Conservation (phyloP, 2,797 vertebrate species). For the Pteropus rufus region DNA sequence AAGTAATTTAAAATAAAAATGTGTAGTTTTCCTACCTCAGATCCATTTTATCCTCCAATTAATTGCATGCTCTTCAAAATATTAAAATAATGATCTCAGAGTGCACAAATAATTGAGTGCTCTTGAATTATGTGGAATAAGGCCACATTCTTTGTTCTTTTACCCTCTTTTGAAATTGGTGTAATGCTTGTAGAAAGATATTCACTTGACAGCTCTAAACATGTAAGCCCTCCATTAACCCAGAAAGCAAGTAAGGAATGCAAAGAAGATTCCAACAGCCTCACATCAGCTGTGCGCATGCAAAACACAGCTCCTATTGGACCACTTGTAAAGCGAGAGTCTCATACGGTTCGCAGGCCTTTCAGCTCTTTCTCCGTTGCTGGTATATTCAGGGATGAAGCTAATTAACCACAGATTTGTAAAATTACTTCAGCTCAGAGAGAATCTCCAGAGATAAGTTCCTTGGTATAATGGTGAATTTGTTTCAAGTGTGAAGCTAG, state of each 20-base stretch:
- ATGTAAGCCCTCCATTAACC: slow-evolving; percentile 70
- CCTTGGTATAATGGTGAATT: slow-evolving; percentile 11
- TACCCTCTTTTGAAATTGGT: slow-evolving; percentile 47
- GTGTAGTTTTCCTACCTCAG: slow-evolving; percentile 25
- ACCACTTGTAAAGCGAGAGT: not conserved
- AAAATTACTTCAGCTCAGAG: slow-evolving; percentile 57
- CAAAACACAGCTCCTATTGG: not conserved
- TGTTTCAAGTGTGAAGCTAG: not conserved
- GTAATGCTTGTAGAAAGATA: slow-evolving; percentile 38
- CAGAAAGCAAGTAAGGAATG: slow-evolving; percentile 56
- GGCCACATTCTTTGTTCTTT: slow-evolving; percentile 63
- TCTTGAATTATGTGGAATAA: slow-evolving; percentile 45
- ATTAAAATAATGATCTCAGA: slow-evolving; percentile 63
- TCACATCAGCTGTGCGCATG: not conserved
- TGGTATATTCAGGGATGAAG: not conserved
- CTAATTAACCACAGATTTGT: slow-evolving; percentile 60
- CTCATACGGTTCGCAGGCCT: not conserved
- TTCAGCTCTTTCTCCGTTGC: not conserved
- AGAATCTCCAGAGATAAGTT: slow-evolving; percentile 16
- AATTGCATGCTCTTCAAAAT: slow-evolving; percentile 58
- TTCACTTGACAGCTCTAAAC: slow-evolving; percentile 62
- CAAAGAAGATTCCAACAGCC: not conserved
- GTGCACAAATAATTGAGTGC: slow-evolving; percentile 50
- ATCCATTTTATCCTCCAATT: slow-evolving; percentile 52
- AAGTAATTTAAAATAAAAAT: slow-evolving; percentile 22